phyloP scores from a whole-genome alignment of 1,140 invertebrate species.

The Melipona quadrifasciata region DNA sequence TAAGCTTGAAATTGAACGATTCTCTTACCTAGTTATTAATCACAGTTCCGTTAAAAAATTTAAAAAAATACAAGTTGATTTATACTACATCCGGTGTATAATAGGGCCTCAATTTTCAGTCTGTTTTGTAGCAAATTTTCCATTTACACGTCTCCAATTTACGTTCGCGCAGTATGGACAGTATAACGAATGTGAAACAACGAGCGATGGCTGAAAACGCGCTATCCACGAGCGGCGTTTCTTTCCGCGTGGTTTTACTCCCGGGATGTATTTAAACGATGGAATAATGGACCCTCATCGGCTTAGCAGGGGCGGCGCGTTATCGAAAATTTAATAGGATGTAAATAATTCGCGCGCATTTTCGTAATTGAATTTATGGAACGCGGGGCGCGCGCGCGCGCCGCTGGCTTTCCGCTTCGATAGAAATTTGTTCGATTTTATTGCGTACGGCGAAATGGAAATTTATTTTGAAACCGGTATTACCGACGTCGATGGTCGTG shows the following conservation, averaged over 20 bases:
- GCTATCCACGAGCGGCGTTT: not conserved
- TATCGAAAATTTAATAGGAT: constrained; percentile 41
- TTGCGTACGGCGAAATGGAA: not conserved
- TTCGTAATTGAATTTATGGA: constrained; percentile 42
- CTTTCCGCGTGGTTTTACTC: not conserved
- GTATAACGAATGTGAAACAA: constrained; percentile 23
- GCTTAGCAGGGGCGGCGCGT: not conserved
- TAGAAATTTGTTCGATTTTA: not conserved
- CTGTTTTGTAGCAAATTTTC: not conserved
- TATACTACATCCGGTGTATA: not conserved
- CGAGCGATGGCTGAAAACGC: constrained; percentile 7
- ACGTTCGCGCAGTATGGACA: not conserved
- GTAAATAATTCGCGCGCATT: constrained; percentile 44
- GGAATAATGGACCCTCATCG: constrained; percentile 31
- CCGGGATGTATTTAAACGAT: constrained; percentile 26
- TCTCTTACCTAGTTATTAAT: too few species aligned
- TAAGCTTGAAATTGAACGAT: too few species aligned
- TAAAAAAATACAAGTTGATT: not conserved
- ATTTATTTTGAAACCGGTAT: not conserved
- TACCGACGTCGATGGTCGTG: not conserved
- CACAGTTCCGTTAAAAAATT: too few species aligned
- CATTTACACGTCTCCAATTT: constrained; percentile 1
- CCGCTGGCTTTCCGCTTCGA: not conserved
- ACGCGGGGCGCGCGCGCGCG: not conserved
- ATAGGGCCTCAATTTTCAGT: too few species aligned